Evolutionary conservation across 2,113 vertebrate genomes (phyloP), one percentile per base, ranked within the genome.

Genomic region (Cnemophilus loriae): DNA sequence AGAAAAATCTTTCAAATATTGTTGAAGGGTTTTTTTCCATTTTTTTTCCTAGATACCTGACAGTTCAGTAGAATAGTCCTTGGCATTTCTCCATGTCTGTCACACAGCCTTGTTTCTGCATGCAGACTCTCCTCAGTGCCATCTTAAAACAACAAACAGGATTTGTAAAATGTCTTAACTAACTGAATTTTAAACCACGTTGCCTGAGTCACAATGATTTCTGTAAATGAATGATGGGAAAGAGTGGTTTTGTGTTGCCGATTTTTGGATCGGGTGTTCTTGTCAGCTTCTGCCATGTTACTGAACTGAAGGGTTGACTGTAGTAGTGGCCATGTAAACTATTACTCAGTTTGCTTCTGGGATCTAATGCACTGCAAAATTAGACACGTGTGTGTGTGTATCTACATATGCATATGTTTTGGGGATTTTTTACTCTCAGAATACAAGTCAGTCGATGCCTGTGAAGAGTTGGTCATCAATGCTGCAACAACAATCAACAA

Each of bases 401-500:
- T 52, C 33, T 61, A 18, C 30, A 50, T 63, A n/a, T 44, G 13
- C 33, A 6, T 70, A 24, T 65, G 28, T 32, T 63, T 76, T 27
- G 59, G 35, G 41, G 0, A 3, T 77, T 71, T 95, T 69, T 71
- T 57, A 28, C 41, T 96, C 68, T 81, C 97, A 99, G 99, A 99
- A 96, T 94, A 97, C 93, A 98, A 98, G 89, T 98, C 98, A 16
- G 91, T 99, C 11, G 96, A 98, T 50, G 98, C 98, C 70, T 99
- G 98, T 70, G 98, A 99, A 90, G 99, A 99, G 96, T 93, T 99
- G 83, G 93, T 99, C 96, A 98, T 99, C 97, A 99, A 98, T 52
- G 97, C 98, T 26, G 97, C 98, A 1, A 98, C 98, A 74, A 82
- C 99, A 67, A 97, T 99, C 97, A 99, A 99, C 98, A 99, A 99